These are phyloP conservation scores for Uropsilus gracilis DNA, from an alignment of 2,113 vertebrate genomes.

Conservation along the genomic window DNA sequence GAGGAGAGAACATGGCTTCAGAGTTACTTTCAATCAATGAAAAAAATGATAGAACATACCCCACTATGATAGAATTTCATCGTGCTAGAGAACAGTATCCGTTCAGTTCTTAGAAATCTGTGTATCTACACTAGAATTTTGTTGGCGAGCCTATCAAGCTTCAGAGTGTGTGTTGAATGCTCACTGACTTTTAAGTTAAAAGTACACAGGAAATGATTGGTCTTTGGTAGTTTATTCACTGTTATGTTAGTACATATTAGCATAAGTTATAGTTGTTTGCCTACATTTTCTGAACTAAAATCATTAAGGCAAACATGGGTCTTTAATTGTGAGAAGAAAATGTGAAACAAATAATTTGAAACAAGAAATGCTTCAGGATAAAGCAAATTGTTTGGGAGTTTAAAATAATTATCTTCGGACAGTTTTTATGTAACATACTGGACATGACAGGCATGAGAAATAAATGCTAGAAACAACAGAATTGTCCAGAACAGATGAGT, in stretches of 20 bases:
- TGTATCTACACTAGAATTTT: neutral
- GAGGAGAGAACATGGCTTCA: neutral
- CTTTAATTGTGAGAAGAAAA: neutral
- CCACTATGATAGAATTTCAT: neutral
- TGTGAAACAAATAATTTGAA: neutral
- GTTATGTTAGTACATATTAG: neutral
- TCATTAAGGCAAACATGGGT: neutral
- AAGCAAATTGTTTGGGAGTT: neutral
- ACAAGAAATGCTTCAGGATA: neutral
- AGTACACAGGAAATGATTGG: neutral
- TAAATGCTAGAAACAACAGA: neutral
- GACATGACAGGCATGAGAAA: neutral
- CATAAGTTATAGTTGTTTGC: neutral
- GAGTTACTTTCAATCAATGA: neutral
- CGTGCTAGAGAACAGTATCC: neutral
- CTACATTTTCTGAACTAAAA: neutral
- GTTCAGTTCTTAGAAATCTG: neutral
- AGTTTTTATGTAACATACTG: neutral
- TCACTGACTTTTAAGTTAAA: neutral
- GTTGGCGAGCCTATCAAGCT: neutral
- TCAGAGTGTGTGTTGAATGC: neutral
- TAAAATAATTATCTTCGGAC: neutral
- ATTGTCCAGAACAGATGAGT: too few relatives aligned
- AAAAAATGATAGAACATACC: neutral
- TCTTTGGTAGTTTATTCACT: neutral